Evolutionary conservation across 1,140 invertebrate genomes (phyloP), one percentile per base, ranked within the genome.

Genomic region (Drosophila leontia): DNA sequence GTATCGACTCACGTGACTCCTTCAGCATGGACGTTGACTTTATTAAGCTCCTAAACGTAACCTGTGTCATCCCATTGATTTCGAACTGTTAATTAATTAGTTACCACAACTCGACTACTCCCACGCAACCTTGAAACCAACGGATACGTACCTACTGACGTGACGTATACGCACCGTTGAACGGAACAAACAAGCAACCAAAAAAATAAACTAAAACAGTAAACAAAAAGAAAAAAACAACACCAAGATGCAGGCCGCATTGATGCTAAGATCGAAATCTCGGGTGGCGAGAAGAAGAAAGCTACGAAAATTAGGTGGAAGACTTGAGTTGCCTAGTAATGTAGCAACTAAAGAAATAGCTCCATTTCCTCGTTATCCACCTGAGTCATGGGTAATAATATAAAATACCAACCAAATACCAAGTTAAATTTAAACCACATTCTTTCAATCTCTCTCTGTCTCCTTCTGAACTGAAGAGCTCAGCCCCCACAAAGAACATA

Each of bases 211-310:
- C 93, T 62, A 69, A 69, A 48, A 68, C 62, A 64, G 63, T 78
- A 70, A 78, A 83, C 81, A 68, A 82, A 75, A 57, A 67, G 64
- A 64, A 64, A 84, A 94, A 94, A 93, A 94, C 94, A 93, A 94
- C 70, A 74, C 94, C 95, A 96, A 95, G 93, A 97, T 97, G 96
- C 96, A 97, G 95, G 96, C 96, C 94, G 96, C 96, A 94, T 95
- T 97, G 94, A 96, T 97, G 94, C 95, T 97, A 94, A 96, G 96
- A 95, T 95, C 96, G 93, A 97, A 97, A 94, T 96, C 96, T 94
- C 95, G 96, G 93, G 95, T 96, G 93, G 94, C 94, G 93, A 94
- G 95, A 91, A 95, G 95, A 94, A 96, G 96, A 94, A 96, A 96
- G 93, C 94, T 95, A 92, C 94, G 95, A 92, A 94, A 94, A 92